These are phyloP conservation scores for Upupa epops DNA, from an alignment of 2,113 vertebrate genomes.

Conservation along the genomic window DNA sequence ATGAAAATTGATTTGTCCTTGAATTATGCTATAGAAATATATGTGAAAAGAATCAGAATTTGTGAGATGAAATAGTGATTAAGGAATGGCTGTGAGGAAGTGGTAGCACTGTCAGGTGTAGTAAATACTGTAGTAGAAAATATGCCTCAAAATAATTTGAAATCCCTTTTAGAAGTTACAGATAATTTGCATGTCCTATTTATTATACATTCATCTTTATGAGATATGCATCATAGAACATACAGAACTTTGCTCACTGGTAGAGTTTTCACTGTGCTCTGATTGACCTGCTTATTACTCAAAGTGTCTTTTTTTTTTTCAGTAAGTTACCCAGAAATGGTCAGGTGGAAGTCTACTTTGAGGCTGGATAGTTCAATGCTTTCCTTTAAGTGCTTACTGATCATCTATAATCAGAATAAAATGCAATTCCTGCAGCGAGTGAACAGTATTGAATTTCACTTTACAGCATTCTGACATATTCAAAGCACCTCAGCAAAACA, in stretches of 20 bases:
- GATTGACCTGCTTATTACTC: background rate
- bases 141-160: background rate
- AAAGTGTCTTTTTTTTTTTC: background rate
- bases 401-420: too few relatives aligned
- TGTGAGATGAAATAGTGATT: background rate
- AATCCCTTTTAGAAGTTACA: background rate
- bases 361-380: too few relatives aligned
- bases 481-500: too few relatives aligned
- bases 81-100: background rate
- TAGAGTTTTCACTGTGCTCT: background rate
- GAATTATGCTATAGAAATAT: background rate
- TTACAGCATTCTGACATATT: too few relatives aligned
- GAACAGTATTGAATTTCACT: too few relatives aligned
- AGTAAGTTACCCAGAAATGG: too few relatives aligned
- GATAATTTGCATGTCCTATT: background rate
- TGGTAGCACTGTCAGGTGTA: background rate
- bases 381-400: too few relatives aligned
- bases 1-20: background rate
- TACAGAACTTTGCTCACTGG: background rate
- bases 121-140: background rate
- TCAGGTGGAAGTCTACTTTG: too few relatives aligned
- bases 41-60: background rate
- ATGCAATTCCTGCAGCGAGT: too few relatives aligned
- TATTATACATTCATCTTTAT: too few relatives aligned
- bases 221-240: too few relatives aligned